Percentiles rank a stretch among this genome's conserved stretches.
Conservation (phyloP, 2,888 invertebrate species). For the Pachycephus smyrnensis region DNA sequence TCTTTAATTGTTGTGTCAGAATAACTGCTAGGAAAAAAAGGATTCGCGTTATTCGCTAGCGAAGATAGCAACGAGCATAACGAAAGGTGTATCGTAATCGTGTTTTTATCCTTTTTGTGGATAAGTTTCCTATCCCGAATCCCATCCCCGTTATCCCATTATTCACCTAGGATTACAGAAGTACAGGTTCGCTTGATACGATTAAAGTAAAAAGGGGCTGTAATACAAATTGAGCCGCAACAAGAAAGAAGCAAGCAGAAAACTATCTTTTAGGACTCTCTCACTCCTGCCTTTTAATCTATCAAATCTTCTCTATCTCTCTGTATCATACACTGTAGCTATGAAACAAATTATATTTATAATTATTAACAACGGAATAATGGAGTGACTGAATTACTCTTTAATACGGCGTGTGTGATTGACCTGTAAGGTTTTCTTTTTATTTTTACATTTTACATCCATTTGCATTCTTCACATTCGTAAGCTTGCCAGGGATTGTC, state of each 20-base stretch:
- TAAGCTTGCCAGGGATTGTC: not conserved
- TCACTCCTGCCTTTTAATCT: not conserved
- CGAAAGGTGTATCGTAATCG: slow-evolving; percentile 7
- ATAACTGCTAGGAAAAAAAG: not conserved
- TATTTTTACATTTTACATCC: not conserved
- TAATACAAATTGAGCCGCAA: slow-evolving; percentile 11
- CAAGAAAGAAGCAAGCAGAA: slow-evolving; percentile 4
- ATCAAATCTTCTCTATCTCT: slow-evolving; percentile 29
- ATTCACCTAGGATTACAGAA: not conserved
- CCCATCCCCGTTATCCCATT: not conserved
- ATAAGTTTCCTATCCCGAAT: slow-evolving; percentile 17
- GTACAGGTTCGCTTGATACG: slow-evolving; percentile 18
- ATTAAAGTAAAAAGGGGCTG: slow-evolving; percentile 19
- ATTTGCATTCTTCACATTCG: not conserved
- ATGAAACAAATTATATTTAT: slow-evolving; percentile 61
- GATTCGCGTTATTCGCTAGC: not conserved
- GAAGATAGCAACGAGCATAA: slow-evolving; percentile 12
- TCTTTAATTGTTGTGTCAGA: slow-evolving; percentile 24
- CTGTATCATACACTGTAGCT: slow-evolving; percentile 58
- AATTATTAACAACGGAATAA: slow-evolving; percentile 48
- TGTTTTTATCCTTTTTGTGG: slow-evolving; percentile 22
- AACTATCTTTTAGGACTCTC: not conserved
- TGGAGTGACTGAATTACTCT: slow-evolving; percentile 26
- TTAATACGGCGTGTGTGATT: slow-evolving; percentile 13
- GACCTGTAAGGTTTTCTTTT: slow-evolving; percentile 4